Evolutionary conservation across 2,888 invertebrate genomes (phyloP).

Genomic region (Mycalesis mineus): DNA sequence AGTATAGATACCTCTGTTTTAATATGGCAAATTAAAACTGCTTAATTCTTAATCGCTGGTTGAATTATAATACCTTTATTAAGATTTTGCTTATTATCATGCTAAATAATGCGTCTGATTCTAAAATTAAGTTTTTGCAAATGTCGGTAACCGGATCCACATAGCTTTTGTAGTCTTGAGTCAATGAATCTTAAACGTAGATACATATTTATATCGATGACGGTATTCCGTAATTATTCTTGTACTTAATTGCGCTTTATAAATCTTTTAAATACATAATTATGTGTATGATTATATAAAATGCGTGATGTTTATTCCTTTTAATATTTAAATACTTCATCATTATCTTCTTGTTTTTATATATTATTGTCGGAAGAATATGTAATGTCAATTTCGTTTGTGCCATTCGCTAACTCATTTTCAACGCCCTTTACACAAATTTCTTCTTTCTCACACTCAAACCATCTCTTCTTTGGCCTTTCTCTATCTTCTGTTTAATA

Average conservation of each 20-base stretch:
- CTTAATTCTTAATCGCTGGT: not conserved
- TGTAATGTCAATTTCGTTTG: too few species aligned
- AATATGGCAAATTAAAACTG: too few species aligned
- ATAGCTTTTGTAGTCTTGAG: not conserved
- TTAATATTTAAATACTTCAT: not conserved
- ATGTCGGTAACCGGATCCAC: constrained; percentile 20
- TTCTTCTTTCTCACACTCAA: too few species aligned
- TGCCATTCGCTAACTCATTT: too few species aligned
- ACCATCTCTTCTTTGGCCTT: too few species aligned
- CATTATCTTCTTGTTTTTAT: too few species aligned
- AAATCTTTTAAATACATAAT: not conserved
- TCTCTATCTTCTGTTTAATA: too few species aligned
- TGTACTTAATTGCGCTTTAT: not conserved
- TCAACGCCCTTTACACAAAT: too few species aligned
- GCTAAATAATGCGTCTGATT: constrained; percentile 12
- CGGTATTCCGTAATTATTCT: not conserved
- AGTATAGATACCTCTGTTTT: too few species aligned
- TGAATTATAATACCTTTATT: constrained; percentile 7
- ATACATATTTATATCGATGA: constrained; percentile 7
- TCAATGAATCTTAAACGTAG: constrained; percentile 10
- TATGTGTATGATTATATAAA: not conserved
- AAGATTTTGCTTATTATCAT: constrained; percentile 2
- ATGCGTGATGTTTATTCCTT: not conserved
- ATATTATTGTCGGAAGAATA: too few species aligned
- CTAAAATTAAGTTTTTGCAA: constrained; percentile 19